Conservation (phyloP, 2,888 invertebrate genomes). For the Acanthacorydalis orientalis region DNA sequence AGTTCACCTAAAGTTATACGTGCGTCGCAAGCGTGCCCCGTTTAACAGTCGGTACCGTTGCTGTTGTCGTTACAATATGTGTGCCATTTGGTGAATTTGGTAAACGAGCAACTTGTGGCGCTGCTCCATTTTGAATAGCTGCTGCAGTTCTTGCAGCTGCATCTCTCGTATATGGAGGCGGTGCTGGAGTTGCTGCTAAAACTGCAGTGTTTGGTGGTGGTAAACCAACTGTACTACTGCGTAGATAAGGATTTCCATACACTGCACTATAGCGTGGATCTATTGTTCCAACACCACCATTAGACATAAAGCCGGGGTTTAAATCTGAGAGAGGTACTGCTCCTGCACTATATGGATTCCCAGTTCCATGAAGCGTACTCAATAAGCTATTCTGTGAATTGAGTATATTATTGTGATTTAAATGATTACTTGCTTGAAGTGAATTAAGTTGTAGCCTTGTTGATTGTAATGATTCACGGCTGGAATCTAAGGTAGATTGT, state of each 20-base stretch:
- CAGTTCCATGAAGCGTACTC: conserved; percentile 19
- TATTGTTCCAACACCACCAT: conserved; percentile 25
- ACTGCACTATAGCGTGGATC: conserved; percentile 80
- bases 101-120: conserved; percentile 34
- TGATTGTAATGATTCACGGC: conserved; percentile 24
- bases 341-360: conserved; percentile 20
- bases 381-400: conserved; percentile 24
- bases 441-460: conserved; percentile 26
- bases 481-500: conserved; percentile 31
- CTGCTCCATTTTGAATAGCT: conserved; percentile 26
- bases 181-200: conserved; percentile 34
- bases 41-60: conserved; percentile 38
- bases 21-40: conserved; percentile 48
- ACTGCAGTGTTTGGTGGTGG: conserved; percentile 45
- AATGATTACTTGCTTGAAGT: conserved; percentile 20
- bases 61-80: conserved; percentile 36
- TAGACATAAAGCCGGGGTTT: conserved; percentile 3
- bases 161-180: conserved; percentile 68
- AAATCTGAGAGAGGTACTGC: conserved; percentile 17
- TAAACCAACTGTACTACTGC: conserved; percentile 44
- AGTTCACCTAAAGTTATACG: conserved; percentile 29
- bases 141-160: conserved; percentile 40
- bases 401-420: conserved; percentile 13
- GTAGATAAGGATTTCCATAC: conserved; percentile 76
- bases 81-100: conserved; percentile 32